phyloP scores from a whole-genome alignment of 2,113 vertebrate species.

The Parus major region DNA sequence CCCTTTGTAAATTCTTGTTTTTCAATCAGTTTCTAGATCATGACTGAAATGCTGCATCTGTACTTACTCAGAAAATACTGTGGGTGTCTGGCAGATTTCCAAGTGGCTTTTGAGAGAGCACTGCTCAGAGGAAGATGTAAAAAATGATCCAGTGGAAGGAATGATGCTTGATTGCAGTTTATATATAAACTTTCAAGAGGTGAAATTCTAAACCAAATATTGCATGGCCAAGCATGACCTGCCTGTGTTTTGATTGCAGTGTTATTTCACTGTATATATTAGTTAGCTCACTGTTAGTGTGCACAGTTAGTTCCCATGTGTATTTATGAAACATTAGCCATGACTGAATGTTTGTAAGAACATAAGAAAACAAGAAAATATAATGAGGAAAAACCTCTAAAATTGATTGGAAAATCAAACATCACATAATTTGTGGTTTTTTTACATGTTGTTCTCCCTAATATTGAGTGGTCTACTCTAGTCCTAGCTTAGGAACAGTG shows the following conservation, averaged over 20 bases:
- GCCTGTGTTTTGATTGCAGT: neutral
- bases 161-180: neutral
- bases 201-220: neutral
- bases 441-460: neutral
- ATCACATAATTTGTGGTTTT: rapidly evolving
- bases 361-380: neutral
- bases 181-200: neutral
- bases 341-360: neutral
- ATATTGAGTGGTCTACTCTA: neutral
- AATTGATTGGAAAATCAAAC: neutral
- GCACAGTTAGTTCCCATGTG: neutral
- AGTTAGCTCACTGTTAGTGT: neutral
- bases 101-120: neutral
- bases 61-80: neutral
- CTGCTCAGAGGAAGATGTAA: neutral
- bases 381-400: neutral
- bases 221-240: neutral
- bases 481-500: neutral
- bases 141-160: neutral
- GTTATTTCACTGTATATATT: neutral
- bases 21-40: neutral
- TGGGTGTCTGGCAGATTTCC: neutral
- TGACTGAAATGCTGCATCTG: neutral
- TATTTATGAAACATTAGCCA: neutral
- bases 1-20: neutral